A percentile compares a stretch with the other conserved stretches of the same genome.
These are phyloP conservation scores for Nannoperca australis DNA, from an alignment of 2,797 vertebrate species.

Conservation along the genomic window DNA sequence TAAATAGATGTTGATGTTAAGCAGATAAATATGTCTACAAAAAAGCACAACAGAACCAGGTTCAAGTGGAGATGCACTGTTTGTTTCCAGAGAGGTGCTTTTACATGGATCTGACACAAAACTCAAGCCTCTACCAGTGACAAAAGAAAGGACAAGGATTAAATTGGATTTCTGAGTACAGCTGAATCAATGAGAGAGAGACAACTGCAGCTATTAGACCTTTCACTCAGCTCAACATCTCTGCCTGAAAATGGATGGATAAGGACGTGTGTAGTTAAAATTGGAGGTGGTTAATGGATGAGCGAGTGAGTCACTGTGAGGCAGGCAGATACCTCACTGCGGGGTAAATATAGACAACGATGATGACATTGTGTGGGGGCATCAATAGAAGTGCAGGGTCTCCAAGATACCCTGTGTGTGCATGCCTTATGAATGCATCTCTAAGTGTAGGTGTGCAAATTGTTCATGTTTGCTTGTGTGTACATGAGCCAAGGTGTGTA, in stretches of 20 bases:
- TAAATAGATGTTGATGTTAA: neutral
- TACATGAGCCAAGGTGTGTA: constrained; percentile 11
- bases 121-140: neutral
- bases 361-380: constrained; percentile 45
- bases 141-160: neutral
- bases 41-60: neutral
- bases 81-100: neutral
- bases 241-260: constrained; percentile 41
- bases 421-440: constrained; percentile 17
- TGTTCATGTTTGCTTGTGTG: constrained; percentile 4
- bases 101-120: constrained; percentile 1
- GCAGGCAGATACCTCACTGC: constrained; percentile 38
- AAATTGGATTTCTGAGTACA: constrained; percentile 1
- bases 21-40: constrained; percentile 9
- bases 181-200: constrained; percentile 41
- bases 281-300: constrained; percentile 53
- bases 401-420: constrained; percentile 33
- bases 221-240: constrained; percentile 40
- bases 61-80: neutral
- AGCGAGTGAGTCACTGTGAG: constrained; percentile 59
- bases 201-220: constrained; percentile 26
- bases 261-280: constrained; percentile 55
- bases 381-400: constrained; percentile 32
- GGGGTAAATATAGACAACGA: constrained; percentile 69
- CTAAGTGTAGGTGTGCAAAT: constrained; percentile 14